phyloP scores from a whole-genome alignment of 2,797 vertebrate species.

The Enteromius argenteus region DNA sequence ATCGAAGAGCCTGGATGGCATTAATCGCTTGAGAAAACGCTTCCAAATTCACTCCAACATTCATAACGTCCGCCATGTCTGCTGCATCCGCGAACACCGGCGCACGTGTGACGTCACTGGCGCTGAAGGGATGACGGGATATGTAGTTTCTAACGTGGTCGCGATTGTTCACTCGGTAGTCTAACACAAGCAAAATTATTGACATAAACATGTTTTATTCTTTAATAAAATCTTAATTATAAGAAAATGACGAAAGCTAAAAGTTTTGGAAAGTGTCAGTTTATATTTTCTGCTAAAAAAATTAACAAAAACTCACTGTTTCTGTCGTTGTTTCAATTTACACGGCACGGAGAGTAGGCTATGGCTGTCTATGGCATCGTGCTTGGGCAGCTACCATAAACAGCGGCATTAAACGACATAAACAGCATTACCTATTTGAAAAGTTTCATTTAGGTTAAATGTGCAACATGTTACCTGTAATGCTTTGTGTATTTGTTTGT shows the following conservation, averaged over 20 bases:
- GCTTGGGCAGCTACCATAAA: not conserved
- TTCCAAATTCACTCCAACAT: slow-evolving; percentile 92
- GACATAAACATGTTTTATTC: not conserved
- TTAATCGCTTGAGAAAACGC: slow-evolving; percentile 94
- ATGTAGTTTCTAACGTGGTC: slow-evolving; percentile 55
- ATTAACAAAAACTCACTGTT: not conserved
- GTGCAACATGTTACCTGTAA: not conserved
- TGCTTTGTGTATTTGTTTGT: not conserved
- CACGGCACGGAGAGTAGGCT: not conserved
- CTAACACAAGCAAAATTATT: not conserved
- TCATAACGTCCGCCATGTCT: slow-evolving; percentile 89
- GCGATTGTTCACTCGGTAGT: not conserved
- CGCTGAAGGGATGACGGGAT: slow-evolving; percentile 12
- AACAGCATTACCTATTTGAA: not conserved
- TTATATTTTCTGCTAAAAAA: not conserved
- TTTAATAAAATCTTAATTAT: not conserved
- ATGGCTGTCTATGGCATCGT: not conserved
- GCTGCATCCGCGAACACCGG: not conserved
- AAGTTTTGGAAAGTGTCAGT: not conserved
- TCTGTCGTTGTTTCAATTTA: not conserved
- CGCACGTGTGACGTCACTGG: slow-evolving; percentile 44
- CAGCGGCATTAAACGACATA: not conserved
- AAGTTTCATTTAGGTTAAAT: not conserved
- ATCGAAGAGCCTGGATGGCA: slow-evolving; percentile 95
- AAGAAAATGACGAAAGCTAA: not conserved